phyloP scores from a whole-genome alignment of 92 coral and sea anemone genomes.

The Montipora capitata region DNA sequence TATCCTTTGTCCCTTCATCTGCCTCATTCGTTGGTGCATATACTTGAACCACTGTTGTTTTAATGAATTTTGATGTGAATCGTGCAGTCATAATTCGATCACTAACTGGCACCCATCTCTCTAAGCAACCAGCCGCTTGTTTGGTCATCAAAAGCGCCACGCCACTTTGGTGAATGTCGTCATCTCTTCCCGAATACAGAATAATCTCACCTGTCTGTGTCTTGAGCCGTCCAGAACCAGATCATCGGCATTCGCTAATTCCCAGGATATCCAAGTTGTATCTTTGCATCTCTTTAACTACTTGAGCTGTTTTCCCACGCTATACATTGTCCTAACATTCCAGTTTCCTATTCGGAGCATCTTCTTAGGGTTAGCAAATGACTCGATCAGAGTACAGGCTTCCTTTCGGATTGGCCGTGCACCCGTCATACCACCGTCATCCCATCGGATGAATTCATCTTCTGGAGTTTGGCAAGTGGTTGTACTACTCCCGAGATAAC shows the following conservation, averaged over 20 bases:
- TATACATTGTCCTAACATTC: too few species aligned
- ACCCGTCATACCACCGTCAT: background rate
- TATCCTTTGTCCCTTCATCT: too few species aligned
- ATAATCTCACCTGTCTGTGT: conserved; percentile 18
- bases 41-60: too few species aligned
- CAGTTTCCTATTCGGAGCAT: background rate
- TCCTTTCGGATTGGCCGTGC: background rate
- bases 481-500: background rate
- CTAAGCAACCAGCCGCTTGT: background rate
- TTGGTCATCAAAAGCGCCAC: conserved; percentile 42
- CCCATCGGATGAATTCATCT: background rate
- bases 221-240: conserved; percentile 4
- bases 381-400: background rate
- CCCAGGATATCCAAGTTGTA: conserved; percentile 1
- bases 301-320: background rate
- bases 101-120: conserved; percentile 41
- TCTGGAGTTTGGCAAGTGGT: background rate
- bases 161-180: conserved; percentile 23
- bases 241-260: conserved; percentile 35
- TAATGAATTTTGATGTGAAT: too few species aligned
- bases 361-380: background rate
- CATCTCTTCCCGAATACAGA: too few species aligned
- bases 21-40: too few species aligned
- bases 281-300: background rate
- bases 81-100: too few species aligned